Base-by-base conservation (phyloP, 2,113 vertebrate species). In the Lagenorhynchus albirostris region DNA sequence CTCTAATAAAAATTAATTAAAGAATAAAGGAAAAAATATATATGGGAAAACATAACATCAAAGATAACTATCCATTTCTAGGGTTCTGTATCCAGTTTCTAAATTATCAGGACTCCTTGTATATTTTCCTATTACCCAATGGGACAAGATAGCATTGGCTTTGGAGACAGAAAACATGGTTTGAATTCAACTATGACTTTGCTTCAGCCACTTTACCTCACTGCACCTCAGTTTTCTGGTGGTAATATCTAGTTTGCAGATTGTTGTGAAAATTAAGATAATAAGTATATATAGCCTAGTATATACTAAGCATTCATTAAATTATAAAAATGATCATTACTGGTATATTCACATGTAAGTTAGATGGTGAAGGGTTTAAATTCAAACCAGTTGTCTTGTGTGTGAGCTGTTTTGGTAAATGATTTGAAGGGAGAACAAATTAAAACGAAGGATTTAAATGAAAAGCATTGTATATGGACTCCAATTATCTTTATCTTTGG, bases 401-500 rank as follows among this genome's bases (percentile, higher is more conserved):
- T 67, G 58, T 83, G 63, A 95, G 70, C 38, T 89, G 21, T 87
- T 95, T 95, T 74, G 74, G 81, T 93, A 94, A 95, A 94, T 96
- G 5, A 94, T 88, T 84, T 93, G 63, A 94, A 96, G 29, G 38
- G 31, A 94, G 68, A 92, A 92, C 25, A 96, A 93, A 79, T 62
- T 97, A 44, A 94, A 97, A 93, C 50, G 82, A 71, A 96, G 50
- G 63, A 68, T 91, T 95, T 94, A 94, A 94, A 94, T 82, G 36
- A 89, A 50, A 90, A 93, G 76, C 63, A 83, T 87, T 95, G 84
- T 88, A 76, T 23, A 70, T 74, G 70, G 31, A 92, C 87, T 97
- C 81, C 85, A 95, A 88, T 96, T 97, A 97, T 65, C 58, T 76
- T 96, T 95, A 91, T 82, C 86, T 85, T 95, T 83, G 41, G 8